Base-by-base conservation (phyloP, 2,888 invertebrate genomes). In the Stenodema calcarata region DNA sequence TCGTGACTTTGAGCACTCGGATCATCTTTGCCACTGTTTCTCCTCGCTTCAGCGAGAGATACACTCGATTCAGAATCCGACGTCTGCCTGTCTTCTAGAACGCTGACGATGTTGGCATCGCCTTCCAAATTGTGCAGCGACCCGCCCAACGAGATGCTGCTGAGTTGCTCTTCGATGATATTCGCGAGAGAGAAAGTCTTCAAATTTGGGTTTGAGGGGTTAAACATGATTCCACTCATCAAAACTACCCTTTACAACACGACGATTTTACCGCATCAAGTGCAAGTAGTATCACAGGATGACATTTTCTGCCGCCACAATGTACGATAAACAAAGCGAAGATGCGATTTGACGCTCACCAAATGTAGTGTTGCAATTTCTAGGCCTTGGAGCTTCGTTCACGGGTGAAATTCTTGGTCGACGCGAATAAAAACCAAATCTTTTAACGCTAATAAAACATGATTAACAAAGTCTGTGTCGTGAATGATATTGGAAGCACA, bases 141-240 rank as follows among this genome's bases (percentile, higher is more conserved):
- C 41, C 87, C 87, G 41, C 86, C 86, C 16, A 88, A 41, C 14
- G 88, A 70, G 18, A 88, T 87, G 70, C 80, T 88, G 79, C 83
- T 86, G 23, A 88, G 75, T 54, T 88, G 88, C 54, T 88, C 88
- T 87, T 88, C 88, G 35, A 88, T 88, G 16, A 88, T 88, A 62
- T 87, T 88, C n/a, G 87, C 88, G 44, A 88, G 87, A n/a, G 87
- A 87, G 69, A 88, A 88, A 44, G 82, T 86, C 85, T 88, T 88
- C 42, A 80, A 86, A 44, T 88, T 87, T 23, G 87, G 75, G 80
- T 86, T 86, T 30, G 86, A 78, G 2, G 78, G 35, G 41, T 78
- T 86, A 47, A 88, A 88, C 88, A 88, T 88, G 23, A 62, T 87
- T 70, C 47, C 75, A 18, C 75, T 84, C 84, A 82, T 69, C 35